Percentiles rank a stretch among this genome's conserved stretches.
These are phyloP conservation scores for Tokudaia tokunoshimensis DNA, from an alignment of 2,797 vertebrate genomes.

Conservation along the genomic window DNA sequence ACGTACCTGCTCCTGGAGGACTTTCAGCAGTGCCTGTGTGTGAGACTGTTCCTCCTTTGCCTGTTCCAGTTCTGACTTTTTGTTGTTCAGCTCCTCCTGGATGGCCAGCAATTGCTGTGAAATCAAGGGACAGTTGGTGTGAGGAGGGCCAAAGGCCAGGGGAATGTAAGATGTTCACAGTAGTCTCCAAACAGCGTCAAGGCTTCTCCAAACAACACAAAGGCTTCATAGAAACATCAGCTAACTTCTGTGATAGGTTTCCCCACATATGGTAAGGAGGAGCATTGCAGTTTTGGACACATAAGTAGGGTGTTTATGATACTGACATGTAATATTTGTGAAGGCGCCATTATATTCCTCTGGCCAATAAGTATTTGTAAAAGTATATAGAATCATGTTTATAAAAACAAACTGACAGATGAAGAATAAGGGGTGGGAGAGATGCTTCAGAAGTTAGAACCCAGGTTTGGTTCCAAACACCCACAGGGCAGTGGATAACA, in stretches of 20 bases:
- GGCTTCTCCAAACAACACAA: not conserved
- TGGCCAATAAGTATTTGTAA: conserved; percentile 78
- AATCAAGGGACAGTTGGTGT: conserved; percentile 81
- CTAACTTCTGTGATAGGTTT: conserved; percentile 67
- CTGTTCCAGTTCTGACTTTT: conserved; percentile 94
- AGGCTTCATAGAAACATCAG: conserved; percentile 69
- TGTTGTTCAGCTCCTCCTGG: conserved; percentile 94
- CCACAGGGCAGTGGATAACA: not conserved
- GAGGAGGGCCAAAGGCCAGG: not conserved
- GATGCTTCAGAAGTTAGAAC: too few species aligned
- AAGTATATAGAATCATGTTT: conserved; percentile 70
- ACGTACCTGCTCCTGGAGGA: conserved; percentile 93
- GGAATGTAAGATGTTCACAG: conserved; percentile 62
- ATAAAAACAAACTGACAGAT: conserved; percentile 66
- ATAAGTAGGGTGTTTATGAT: conserved; percentile 64
- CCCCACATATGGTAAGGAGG: fast-evolving
- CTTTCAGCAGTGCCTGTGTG: conserved; percentile 90
- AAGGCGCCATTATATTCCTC: conserved; percentile 74
- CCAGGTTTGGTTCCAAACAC: not conserved
- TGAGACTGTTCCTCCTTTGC: conserved; percentile 93
- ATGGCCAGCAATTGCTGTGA: conserved; percentile 94
- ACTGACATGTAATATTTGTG: conserved; percentile 68
- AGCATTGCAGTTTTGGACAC: conserved; percentile 59
- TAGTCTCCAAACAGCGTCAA: conserved; percentile 41
- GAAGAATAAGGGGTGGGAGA: not conserved